phyloP scores from a whole-genome alignment of 1,140 invertebrate genomes.

The Littorina saxatilis region DNA sequence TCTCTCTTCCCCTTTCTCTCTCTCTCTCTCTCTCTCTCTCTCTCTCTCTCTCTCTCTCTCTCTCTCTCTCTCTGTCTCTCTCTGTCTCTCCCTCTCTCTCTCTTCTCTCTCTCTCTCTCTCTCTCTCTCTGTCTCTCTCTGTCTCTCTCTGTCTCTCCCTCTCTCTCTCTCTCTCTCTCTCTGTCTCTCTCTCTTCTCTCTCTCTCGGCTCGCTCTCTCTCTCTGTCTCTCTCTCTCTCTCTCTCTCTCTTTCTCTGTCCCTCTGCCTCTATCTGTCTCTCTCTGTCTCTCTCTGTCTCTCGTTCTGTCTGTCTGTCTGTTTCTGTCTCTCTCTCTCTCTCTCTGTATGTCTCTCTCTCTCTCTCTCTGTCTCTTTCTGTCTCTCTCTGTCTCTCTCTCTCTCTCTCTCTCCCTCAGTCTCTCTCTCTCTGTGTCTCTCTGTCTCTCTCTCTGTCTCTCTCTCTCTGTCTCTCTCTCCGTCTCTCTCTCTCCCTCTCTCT shows the following conservation, averaged over 20 bases:
- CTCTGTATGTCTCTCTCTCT: too few species aligned
- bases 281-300: too few species aligned
- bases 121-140: background rate
- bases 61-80: conserved; percentile 24
- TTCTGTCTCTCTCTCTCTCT: too few species aligned
- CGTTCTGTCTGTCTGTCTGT: too few species aligned
- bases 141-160: conserved; percentile 6
- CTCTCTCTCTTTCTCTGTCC: conserved; percentile 20
- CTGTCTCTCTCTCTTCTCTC: conserved; percentile 17
- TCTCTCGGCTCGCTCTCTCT: too few species aligned
- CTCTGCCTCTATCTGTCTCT: too few species aligned
- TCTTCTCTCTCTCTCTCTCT: conserved; percentile 1
- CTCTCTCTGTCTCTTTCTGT: conserved; percentile 36
- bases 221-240: conserved; percentile 19
- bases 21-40: conserved; percentile 33
- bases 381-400: background rate
- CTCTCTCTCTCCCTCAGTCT: too few species aligned
- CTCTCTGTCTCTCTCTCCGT: background rate
- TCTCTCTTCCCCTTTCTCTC: conserved; percentile 19
- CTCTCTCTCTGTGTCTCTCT: conserved; percentile 13
- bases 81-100: background rate
- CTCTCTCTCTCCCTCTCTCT: background rate
- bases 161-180: conserved; percentile 31
- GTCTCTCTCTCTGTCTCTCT: background rate
- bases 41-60: conserved; percentile 31